Conservation (phyloP, 2,888 invertebrate species). For the Stenoptilia bipunctidactyla region DNA sequence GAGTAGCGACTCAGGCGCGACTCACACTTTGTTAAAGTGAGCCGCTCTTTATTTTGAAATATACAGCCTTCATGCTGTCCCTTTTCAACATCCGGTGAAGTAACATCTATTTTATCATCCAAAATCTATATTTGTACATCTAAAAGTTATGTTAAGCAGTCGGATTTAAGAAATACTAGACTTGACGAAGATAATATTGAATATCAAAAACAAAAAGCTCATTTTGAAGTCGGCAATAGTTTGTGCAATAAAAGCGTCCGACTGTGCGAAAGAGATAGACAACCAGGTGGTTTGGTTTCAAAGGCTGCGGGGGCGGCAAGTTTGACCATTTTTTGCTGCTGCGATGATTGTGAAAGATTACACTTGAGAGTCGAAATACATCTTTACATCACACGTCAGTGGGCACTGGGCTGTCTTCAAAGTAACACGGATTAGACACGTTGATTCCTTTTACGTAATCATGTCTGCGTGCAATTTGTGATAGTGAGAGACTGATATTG, state of each 20-base stretch:
- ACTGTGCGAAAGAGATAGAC: slow-evolving; percentile 50
- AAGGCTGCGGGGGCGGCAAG: slow-evolving; percentile 68
- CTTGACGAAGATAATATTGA: no score
- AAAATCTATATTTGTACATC: no score
- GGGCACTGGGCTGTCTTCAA: slow-evolving; percentile 69
- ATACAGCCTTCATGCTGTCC: slow-evolving; percentile 28
- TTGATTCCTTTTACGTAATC: slow-evolving; percentile 52
- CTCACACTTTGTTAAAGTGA: slow-evolving; percentile 66
- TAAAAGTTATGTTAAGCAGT: no score
- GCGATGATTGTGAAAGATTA: slow-evolving; percentile 71
- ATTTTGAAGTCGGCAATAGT: background rate
- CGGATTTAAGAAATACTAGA: no score
- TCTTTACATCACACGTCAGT: slow-evolving; percentile 72
- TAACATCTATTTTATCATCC: no score
- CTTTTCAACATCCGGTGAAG: slow-evolving; percentile 34
- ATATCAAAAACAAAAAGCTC: background rate
- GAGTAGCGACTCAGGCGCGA: slow-evolving; percentile 68
- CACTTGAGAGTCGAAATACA: slow-evolving; percentile 72
- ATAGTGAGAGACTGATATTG: slow-evolving; percentile 60
- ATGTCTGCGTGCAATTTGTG: slow-evolving; percentile 61
- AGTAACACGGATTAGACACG: slow-evolving; percentile 69
- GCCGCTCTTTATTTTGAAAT: background rate
- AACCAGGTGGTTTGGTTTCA: slow-evolving; percentile 43
- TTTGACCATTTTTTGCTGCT: slow-evolving; percentile 70
- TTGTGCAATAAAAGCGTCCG: slow-evolving; percentile 8